Conservation (phyloP, 2,113 vertebrate species). For the Tiliqua scincoides region DNA sequence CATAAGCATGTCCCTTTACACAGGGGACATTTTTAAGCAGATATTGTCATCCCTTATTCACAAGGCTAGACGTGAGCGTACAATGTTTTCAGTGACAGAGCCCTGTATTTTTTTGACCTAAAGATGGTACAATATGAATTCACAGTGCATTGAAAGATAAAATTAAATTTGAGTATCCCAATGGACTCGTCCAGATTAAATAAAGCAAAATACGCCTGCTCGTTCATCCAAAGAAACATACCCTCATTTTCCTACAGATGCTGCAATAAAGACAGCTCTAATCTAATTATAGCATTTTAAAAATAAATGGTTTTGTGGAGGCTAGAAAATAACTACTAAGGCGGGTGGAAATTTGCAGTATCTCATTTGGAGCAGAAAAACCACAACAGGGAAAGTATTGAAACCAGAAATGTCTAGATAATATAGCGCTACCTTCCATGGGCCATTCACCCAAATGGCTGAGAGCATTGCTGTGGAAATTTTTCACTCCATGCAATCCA, state of each 20-base stretch:
- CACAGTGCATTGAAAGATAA: conserved; percentile 66
- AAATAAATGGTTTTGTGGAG: conserved; percentile 57
- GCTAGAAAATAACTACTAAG: conserved; percentile 57
- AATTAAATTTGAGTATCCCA: conserved; percentile 71
- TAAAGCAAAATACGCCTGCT: conserved; percentile 76
- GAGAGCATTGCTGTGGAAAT: neutral
- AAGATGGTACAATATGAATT: conserved; percentile 62
- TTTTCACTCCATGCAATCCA: neutral
- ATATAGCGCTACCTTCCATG: neutral
- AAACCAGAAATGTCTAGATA: conserved; percentile 1
- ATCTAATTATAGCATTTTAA: conserved; percentile 73
- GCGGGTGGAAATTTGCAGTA: conserved; percentile 22
- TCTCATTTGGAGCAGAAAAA: conserved; percentile 49
- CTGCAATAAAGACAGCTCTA: conserved; percentile 67
- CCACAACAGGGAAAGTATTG: conserved; percentile 24
- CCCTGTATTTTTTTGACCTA: conserved; percentile 44
- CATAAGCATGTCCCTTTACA: conserved; percentile 9
- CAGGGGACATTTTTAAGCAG: conserved; percentile 45
- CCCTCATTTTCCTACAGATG: conserved; percentile 68
- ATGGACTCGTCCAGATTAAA: conserved; percentile 76
- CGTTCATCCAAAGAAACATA: conserved; percentile 70
- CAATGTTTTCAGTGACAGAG: conserved; percentile 20
- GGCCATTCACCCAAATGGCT: neutral
- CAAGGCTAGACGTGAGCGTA: conserved; percentile 43
- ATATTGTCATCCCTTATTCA: conserved; percentile 34